Conservation (phyloP, 1,140 invertebrate genomes). For the Polypedilum pembai region DNA sequence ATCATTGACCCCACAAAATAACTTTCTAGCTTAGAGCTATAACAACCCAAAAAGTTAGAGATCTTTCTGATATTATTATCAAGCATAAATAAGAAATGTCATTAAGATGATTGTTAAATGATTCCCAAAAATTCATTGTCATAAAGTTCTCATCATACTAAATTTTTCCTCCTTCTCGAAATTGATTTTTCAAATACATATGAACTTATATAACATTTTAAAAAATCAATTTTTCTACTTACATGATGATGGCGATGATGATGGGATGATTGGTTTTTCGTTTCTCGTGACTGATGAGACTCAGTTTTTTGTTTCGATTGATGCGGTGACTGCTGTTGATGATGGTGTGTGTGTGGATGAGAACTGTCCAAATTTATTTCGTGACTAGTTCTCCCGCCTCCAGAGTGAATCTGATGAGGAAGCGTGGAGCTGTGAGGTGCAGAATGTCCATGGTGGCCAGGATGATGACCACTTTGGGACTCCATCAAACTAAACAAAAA, state of each 20-base stretch:
- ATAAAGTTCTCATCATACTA: no score
- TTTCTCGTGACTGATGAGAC: not conserved
- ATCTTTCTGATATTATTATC: no score
- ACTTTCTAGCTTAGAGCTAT: no score
- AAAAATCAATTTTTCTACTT: not conserved
- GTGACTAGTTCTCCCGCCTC: not conserved
- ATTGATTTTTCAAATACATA: no score
- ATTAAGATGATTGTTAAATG: no score
- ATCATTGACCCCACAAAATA: no score
- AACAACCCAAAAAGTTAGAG: no score
- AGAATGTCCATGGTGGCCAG: not conserved
- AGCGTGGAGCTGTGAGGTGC: not conserved
- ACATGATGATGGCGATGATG: slow-evolving; percentile 24
- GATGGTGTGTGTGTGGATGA: not conserved
- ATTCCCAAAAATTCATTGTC: no score
- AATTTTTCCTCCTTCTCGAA: no score
- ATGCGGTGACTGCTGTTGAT: not conserved
- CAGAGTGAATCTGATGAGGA: not conserved
- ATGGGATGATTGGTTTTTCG: not conserved
- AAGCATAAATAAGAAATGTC: not conserved
- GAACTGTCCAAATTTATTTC: not conserved
- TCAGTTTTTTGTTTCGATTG: not conserved
- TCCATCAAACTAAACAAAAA: not conserved
- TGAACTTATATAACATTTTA: no score
- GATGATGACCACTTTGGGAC: not conserved